These are phyloP conservation scores for Chydorus sphaericus DNA, from an alignment of 2,888 invertebrate species.

Conservation along the genomic window DNA sequence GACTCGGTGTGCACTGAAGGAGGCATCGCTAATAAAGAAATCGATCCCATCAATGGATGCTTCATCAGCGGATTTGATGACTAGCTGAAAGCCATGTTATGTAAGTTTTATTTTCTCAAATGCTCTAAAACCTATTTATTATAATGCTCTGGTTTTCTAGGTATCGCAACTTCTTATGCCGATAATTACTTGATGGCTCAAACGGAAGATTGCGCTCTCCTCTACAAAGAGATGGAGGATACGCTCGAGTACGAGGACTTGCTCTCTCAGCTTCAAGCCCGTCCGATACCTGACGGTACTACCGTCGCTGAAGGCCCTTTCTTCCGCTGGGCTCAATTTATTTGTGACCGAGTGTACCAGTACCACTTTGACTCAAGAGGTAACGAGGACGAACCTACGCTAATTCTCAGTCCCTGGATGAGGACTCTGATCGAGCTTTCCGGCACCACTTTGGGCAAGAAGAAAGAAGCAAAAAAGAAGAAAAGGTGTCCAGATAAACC, in stretches of 20 bases:
- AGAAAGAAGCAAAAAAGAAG: slow-evolving; percentile 36
- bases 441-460: slow-evolving; percentile 53
- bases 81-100: slow-evolving; percentile 52
- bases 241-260: slow-evolving; percentile 63
- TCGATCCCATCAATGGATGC: slow-evolving; percentile 76
- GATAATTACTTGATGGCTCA: slow-evolving; percentile 66
- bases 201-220: slow-evolving; percentile 48
- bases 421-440: slow-evolving; percentile 55
- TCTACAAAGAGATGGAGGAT: slow-evolving; percentile 51
- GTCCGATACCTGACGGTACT: slow-evolving; percentile 29
- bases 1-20: slow-evolving; percentile 48
- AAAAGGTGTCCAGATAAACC: slow-evolving; percentile 25
- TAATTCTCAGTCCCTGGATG: slow-evolving; percentile 60
- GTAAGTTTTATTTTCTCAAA: background rate
- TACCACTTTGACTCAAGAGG: slow-evolving; percentile 35
- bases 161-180: slow-evolving; percentile 58
- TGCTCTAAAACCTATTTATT: no score
- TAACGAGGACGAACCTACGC: slow-evolving; percentile 41
- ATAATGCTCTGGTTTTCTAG: no score
- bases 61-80: slow-evolving; percentile 69
- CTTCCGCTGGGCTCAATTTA: slow-evolving; percentile 61
- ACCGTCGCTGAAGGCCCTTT: slow-evolving; percentile 54
- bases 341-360: slow-evolving; percentile 64
- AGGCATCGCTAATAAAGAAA: slow-evolving; percentile 55
- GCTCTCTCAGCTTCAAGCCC: slow-evolving; percentile 43